Base-by-base conservation (phyloP, 2,797 vertebrate species). In the Catharus ustulatus region DNA sequence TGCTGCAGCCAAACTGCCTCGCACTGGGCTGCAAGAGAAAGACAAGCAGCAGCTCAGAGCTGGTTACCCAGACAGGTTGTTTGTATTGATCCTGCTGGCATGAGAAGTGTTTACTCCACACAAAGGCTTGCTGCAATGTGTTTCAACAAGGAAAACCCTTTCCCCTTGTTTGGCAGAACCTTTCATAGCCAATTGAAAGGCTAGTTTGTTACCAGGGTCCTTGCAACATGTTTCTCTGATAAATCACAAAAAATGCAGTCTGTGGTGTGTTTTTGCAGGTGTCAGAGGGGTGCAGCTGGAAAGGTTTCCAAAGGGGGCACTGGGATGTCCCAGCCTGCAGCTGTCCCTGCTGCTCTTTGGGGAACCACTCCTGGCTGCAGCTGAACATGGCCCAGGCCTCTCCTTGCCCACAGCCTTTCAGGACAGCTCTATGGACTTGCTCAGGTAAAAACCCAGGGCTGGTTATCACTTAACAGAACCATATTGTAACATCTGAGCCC, bases 261-360 rank as follows among this genome's bases (percentile, higher is more conserved):
- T 62, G 36, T 36, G 49, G 22, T 30, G 18, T 57, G 18, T 49
- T 62, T 82, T 32, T 68, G 36, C 19, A 43, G 71, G 19, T 69
- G 78, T 49, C 63, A 49, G 22, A 49, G 34, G 9, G 62, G 23
- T 5, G 8, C 42, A 75, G 26, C 48, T 61, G 54, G 48, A 75
- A 51, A 46, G 17, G 15, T 32, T 63, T 73, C 22, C 8, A 21
- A 52, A 52, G 0, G 0, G 7, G 40, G 32, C 55, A 22, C 24
- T 48, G 49, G 22, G 29, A 40, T 73, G 26, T 61, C 15, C 34
- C 24, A 38, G 2, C 9, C 85, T 69, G 55, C 66, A 58, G 49
- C 36, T 3, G 2, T 61, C 30, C 51, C 42, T 8, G 11, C 21
- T 71, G n/a, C 57, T 67, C 59, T 38, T 58, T 58, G 24, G 4